Evolutionary conservation across 2,888 invertebrate species (phyloP), one percentile per base, ranked within the genome.

Genomic region (Strigamia maritima): DNA sequence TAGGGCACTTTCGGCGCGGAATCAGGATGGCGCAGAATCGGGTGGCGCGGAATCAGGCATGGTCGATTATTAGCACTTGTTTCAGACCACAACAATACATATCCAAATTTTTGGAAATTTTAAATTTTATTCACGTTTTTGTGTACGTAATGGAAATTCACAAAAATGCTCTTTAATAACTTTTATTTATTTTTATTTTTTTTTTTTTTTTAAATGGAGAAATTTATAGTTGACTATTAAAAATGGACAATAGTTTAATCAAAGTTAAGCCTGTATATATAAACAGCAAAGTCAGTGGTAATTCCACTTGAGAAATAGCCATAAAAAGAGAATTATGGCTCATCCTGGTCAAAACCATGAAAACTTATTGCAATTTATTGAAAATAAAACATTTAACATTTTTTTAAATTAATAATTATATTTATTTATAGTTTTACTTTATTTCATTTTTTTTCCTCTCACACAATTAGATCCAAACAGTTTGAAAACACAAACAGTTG

Each of bases 331-430:
- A 60, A 60, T 60, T 60, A 60, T 19, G 60, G n/a, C 22, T 2
- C 2, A n/a, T 19, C 60, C 22, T 60, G 60, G 60, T 60, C 60
- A 60, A 60, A 60, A 22, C 60, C 60, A 60, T 60, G 60, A 60
- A 60, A 60, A 60, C 60, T 60, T 60, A 60, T 60, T 60, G 60
- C 54, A 60, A 60, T 60, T 60, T 24, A 60, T 60, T 19, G n/a
- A 22, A 19, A 60, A 60, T 16, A 60, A 60, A 60, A 24, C 10
- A 24, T 19, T 60, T 60, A 54, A 54, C 14, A 19, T 60, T 60
- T 60, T 54, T 60, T 10, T 19, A 10, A 10, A 8, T n/a, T 1
- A 10, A 1, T 19, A 60, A 16, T 22, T n/a, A 19, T 3, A 49
- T 10, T 24, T 22, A 4, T 19, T 60, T 24, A 19, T n/a, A 19